These are phyloP conservation scores for Luffia ferchaultella DNA, from an alignment of 2,888 invertebrate genomes.

Conservation along the genomic window DNA sequence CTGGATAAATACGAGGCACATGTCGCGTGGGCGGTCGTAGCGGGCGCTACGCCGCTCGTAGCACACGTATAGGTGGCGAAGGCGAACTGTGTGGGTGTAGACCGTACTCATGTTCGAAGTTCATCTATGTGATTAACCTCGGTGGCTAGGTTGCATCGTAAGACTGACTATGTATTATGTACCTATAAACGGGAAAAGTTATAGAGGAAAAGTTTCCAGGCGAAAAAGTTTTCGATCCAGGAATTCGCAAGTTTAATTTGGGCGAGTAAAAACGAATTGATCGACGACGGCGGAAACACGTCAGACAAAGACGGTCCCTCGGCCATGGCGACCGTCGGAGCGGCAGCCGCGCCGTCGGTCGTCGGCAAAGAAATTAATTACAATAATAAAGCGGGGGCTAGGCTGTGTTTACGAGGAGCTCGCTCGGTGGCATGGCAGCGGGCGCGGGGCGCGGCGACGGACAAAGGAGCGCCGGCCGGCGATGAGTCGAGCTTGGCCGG, in stretches of 20 bases:
- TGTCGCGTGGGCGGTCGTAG: neutral
- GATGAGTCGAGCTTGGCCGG: conserved; percentile 47
- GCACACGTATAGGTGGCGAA: too few species aligned
- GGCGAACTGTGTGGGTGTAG: too few species aligned
- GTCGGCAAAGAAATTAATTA: conserved; percentile 43
- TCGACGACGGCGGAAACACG: neutral
- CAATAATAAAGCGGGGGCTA: conserved; percentile 43
- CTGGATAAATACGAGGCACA: neutral
- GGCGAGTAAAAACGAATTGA: neutral
- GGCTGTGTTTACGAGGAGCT: conserved; percentile 31
- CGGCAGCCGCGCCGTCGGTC: conserved; percentile 8
- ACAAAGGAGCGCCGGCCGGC: conserved; percentile 60
- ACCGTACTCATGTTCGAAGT: too few species aligned
- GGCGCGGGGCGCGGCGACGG: conserved; percentile 56
- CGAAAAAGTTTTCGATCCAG: too few species aligned
- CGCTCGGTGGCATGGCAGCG: conserved; percentile 20
- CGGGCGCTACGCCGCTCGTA: neutral
- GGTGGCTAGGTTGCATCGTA: too few species aligned
- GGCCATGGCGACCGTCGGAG: neutral
- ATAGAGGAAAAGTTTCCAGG: too few species aligned
- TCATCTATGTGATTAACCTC: too few species aligned
- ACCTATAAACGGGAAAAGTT: too few species aligned
- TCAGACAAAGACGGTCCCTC: neutral
- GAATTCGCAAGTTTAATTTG: neutral
- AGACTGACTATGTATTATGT: too few species aligned